Percentiles rank a stretch among this genome's conserved stretches.
Evolutionary conservation across 2,797 vertebrate species (phyloP).

Genomic region (Cheirogaleus major): DNA sequence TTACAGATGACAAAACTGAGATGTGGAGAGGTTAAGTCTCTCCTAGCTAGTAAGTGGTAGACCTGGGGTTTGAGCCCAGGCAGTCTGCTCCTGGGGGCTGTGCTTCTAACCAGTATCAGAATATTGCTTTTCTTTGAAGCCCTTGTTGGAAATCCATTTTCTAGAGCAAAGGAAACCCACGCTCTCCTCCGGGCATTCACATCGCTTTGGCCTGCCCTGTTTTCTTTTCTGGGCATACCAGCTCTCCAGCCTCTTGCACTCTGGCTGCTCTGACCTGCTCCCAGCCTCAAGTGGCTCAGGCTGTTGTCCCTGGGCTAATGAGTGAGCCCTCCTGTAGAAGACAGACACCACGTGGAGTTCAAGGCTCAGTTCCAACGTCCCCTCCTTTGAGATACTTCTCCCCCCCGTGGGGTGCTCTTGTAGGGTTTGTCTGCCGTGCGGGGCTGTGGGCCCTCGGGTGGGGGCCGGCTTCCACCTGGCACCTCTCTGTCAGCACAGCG

Average conservation of each 20-base stretch:
- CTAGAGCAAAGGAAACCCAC: neutral
- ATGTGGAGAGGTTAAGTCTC: neutral
- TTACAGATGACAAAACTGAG: neutral
- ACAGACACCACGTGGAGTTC: neutral
- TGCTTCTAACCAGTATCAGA: neutral
- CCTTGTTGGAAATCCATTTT: neutral
- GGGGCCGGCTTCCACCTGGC: neutral
- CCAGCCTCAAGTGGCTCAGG: neutral
- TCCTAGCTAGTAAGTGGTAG: neutral
- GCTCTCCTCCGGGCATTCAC: neutral
- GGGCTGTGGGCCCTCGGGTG: fast-evolving
- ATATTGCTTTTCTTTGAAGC: neutral
- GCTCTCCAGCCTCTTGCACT: neutral
- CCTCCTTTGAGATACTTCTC: neutral
- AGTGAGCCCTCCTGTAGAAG: fast-evolving
- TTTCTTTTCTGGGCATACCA: neutral
- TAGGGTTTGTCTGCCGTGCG: neutral
- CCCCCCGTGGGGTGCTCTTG: neutral
- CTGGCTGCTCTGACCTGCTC: neutral
- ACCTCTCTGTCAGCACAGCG: neutral
- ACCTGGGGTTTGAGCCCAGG: neutral
- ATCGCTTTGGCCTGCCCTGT: neutral
- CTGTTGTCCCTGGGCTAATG: neutral
- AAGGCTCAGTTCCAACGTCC: neutral
- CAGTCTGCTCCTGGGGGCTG: neutral